Evolutionary conservation across 2,888 invertebrate genomes (phyloP).

Genomic region (Dryobota labecula): DNA sequence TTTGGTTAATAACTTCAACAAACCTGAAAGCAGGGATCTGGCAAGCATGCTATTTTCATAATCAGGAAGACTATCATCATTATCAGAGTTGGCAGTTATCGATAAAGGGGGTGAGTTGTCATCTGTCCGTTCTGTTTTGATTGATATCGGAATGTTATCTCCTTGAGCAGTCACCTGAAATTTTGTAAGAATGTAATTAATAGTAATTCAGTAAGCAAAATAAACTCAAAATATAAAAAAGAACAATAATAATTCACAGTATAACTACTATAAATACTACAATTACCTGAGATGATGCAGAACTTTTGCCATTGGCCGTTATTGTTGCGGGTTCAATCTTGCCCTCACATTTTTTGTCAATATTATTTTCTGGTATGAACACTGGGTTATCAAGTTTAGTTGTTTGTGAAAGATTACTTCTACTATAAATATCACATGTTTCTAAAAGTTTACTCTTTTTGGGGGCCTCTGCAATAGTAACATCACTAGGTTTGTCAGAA

Average conservation of each 20-base stretch:
- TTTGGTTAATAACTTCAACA: constrained; percentile 11
- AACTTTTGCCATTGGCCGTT: constrained; percentile 84
- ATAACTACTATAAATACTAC: background rate
- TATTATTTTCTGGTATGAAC: constrained; percentile 78
- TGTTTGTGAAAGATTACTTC: constrained; percentile 77
- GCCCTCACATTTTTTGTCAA: constrained; percentile 81
- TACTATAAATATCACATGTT: constrained; percentile 84
- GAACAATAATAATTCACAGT: background rate
- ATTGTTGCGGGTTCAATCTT: constrained; percentile 75
- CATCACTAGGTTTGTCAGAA: constrained; percentile 87
- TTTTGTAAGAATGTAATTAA: constrained; percentile 10
- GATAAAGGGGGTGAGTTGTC: constrained; percentile 78
- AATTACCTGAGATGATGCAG: constrained; percentile 76
- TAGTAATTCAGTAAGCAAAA: background rate
- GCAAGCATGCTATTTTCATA: constrained; percentile 90
- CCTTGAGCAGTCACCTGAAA: constrained; percentile 76
- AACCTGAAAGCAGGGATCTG: constrained; percentile 88
- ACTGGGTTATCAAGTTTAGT: constrained; percentile 78
- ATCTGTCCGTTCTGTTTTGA: constrained; percentile 85
- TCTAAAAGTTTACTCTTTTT: constrained; percentile 84
- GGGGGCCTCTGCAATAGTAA: constrained; percentile 77
- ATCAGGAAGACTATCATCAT: constrained; percentile 87
- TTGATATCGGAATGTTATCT: constrained; percentile 81
- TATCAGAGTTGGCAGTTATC: constrained; percentile 79
- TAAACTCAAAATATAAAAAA: background rate